Evolutionary conservation across 2,113 vertebrate genomes (phyloP).

Genomic region (Stigmatopora argus): DNA sequence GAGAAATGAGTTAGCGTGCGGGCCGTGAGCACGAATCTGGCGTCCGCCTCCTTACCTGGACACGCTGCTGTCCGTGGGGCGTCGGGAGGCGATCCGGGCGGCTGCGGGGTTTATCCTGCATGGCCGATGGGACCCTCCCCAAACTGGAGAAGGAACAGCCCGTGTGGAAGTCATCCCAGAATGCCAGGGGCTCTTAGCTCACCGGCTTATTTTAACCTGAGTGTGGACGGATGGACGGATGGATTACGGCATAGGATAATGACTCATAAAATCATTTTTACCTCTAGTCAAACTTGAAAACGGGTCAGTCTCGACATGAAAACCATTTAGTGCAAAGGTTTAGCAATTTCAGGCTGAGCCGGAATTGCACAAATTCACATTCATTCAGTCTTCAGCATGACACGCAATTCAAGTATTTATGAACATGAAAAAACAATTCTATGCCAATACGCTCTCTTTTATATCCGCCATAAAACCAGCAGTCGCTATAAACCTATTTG

Average conservation of each 20-base stretch:
- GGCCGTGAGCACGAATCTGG: neutral
- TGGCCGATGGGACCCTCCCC: conserved; percentile 38
- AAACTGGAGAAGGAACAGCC: conserved; percentile 26
- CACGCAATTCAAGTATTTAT: too few species aligned
- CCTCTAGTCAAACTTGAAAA: conserved; percentile 18
- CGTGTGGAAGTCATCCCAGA: conserved; percentile 50
- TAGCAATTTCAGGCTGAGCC: too few species aligned
- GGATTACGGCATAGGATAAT: conserved; percentile 41
- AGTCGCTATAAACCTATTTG: neutral
- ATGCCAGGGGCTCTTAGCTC: conserved; percentile 63
- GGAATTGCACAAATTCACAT: too few species aligned
- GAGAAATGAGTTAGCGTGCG: neutral
- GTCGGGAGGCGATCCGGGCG: conserved; percentile 16
- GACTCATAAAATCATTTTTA: conserved; percentile 50
- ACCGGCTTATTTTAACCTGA: conserved; percentile 67
- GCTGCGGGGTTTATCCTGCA: conserved; percentile 13
- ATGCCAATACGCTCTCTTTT: too few species aligned
- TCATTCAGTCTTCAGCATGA: too few species aligned
- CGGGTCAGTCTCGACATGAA: too few species aligned
- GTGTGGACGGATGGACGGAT: conserved; percentile 40
- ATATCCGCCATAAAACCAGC: too few species aligned
- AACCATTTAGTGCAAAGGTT: too few species aligned
- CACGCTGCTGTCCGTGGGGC: conserved; percentile 2
- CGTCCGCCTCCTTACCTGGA: conserved; percentile 39
- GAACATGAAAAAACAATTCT: too few species aligned